Conservation (phyloP, 2,888 invertebrate species). For the Lottia gigantea region DNA sequence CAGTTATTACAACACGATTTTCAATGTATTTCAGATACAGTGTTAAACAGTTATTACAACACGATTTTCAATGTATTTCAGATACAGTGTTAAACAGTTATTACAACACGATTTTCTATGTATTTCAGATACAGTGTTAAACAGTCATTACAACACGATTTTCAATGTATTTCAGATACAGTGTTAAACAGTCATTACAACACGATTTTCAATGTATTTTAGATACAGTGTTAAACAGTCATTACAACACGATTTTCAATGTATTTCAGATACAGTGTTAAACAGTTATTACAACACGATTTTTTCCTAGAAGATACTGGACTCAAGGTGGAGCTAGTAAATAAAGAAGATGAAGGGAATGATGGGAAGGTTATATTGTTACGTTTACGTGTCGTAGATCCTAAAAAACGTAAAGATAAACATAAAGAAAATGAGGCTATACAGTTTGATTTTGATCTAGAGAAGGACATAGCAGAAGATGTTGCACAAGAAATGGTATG, state of each 20-base stretch:
- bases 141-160: constrained; percentile 48
- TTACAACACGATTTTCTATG: constrained; percentile 95
- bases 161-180: constrained; percentile 82
- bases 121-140: constrained; percentile 81
- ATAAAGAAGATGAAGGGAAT: constrained; percentile 70
- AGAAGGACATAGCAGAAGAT: constrained; percentile 90
- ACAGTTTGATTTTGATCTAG: constrained; percentile 96
- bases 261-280: constrained; percentile 83
- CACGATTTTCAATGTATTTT: constrained; percentile 29
- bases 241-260: background rate
- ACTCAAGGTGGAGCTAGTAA: constrained; percentile 80
- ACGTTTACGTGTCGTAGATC: constrained; percentile 91
- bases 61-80: constrained; percentile 80
- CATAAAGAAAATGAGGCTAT: constrained; percentile 99
- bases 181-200: constrained; percentile 73
- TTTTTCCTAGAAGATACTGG: constrained; percentile 97
- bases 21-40: constrained; percentile 76
- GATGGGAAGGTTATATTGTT: constrained; percentile 76
- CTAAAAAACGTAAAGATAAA: constrained; percentile 95
- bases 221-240: constrained; percentile 92
- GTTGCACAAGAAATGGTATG: constrained; percentile 91
- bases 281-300: constrained; percentile 92
- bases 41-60: constrained; percentile 92
- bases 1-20: constrained; percentile 95
- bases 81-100: constrained; percentile 92